phyloP scores from a whole-genome alignment of 2,113 vertebrate species.

The Ariopsis seemanni region DNA sequence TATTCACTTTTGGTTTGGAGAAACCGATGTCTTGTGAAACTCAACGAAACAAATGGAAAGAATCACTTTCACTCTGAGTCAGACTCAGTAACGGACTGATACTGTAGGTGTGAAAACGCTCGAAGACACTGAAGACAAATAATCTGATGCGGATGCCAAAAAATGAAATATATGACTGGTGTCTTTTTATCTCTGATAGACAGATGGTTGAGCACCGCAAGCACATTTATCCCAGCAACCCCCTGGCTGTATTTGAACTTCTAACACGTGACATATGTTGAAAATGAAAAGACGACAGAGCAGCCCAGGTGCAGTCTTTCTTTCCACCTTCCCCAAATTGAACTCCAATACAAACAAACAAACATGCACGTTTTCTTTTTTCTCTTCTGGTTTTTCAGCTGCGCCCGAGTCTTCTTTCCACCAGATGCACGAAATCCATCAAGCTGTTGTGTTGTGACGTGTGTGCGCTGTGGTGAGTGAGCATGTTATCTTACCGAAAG shows the following conservation, averaged over 20 bases:
- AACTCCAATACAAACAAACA: constrained; percentile 66
- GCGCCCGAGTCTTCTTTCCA: constrained; percentile 18
- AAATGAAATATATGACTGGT: not conserved
- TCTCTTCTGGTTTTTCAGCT: constrained; percentile 44
- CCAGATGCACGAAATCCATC: constrained; percentile 61
- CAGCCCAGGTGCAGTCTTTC: not conserved
- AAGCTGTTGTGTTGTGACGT: constrained; percentile 66
- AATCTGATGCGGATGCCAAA: not conserved
- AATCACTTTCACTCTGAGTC: not conserved
- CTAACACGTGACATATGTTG: not conserved
- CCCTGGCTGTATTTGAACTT: not conserved
- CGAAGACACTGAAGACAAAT: not conserved
- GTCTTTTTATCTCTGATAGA: not conserved
- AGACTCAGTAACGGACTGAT: not conserved
- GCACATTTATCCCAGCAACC: not conserved
- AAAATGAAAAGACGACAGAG: not conserved
- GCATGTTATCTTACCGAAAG: constrained; percentile 66
- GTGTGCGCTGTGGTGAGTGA: constrained; percentile 67
- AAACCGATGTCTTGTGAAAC: not conserved
- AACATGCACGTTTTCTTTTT: constrained; percentile 50
- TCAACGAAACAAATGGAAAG: not conserved
- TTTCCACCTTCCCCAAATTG: constrained; percentile 58
- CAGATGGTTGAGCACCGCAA: not conserved
- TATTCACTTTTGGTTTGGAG: not conserved
- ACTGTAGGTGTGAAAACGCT: not conserved